phyloP scores from a whole-genome alignment of 1,140 invertebrate genomes.

The Halictus rubicundus region DNA sequence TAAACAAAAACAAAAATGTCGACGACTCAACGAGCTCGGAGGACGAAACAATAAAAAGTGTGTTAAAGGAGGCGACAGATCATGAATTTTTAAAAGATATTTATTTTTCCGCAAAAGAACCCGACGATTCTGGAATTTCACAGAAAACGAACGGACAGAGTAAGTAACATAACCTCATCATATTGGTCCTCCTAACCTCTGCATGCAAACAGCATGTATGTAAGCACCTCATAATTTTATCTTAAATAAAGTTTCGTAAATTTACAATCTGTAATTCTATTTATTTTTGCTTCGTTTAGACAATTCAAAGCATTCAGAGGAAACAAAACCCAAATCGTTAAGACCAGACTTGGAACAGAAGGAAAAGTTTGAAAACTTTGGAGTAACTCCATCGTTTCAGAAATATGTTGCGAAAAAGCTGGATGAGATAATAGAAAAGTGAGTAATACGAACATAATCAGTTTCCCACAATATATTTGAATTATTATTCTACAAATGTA shows the following conservation, averaged over 20 bases:
- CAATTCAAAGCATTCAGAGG: background rate
- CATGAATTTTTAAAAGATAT: slow-evolving; percentile 48
- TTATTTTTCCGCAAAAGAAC: slow-evolving; percentile 1
- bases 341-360: slow-evolving; percentile 10
- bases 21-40: slow-evolving; percentile 54
- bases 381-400: slow-evolving; percentile 59
- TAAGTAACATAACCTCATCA: slow-evolving; percentile 34
- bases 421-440: slow-evolving; percentile 64
- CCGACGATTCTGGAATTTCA: background rate
- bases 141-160: background rate
- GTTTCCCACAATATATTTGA: background rate
- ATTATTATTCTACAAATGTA: background rate
- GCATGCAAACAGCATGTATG: too few relatives aligned
- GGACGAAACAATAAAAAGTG: slow-evolving; percentile 49
- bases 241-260: background rate
- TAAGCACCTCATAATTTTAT: too few relatives aligned
- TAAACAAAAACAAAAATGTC: background rate
- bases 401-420: slow-evolving; percentile 68
- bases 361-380: slow-evolving; percentile 62
- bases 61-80: slow-evolving; percentile 55
- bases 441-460: slow-evolving; percentile 13
- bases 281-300: slow-evolving; percentile 17
- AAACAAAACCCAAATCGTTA: slow-evolving; percentile 7
- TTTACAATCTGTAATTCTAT: background rate
- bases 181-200: background rate